A percentile compares a stretch with the other conserved stretches of the same genome.
These are phyloP conservation scores for Archocentrus centrarchus DNA, from an alignment of 2,113 vertebrate species.

Conservation along the genomic window DNA sequence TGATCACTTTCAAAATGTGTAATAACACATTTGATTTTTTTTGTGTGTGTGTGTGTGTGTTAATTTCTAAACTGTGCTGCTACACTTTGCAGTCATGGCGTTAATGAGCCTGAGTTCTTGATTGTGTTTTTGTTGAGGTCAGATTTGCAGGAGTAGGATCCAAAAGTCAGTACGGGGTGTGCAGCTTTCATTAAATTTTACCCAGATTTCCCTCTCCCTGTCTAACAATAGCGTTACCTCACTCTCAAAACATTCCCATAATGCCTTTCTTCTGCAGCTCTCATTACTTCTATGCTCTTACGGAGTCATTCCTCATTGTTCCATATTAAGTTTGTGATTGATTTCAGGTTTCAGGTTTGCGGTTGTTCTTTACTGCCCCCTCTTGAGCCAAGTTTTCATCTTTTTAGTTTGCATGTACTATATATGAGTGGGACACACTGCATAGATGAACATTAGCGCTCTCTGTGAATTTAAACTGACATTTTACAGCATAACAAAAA, in stretches of 20 bases:
- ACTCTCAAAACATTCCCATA: conserved; percentile 63
- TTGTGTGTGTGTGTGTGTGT: conserved; percentile 2
- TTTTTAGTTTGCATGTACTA: neutral
- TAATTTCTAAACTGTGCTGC: neutral
- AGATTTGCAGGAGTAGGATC: conserved; percentile 22
- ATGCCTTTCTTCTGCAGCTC: conserved; percentile 45
- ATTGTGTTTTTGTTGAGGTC: conserved; percentile 33
- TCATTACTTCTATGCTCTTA: conserved; percentile 53
- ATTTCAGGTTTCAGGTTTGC: neutral
- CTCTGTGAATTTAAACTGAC: neutral
- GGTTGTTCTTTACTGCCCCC: neutral
- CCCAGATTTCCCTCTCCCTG: conserved; percentile 28
- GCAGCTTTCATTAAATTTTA: conserved; percentile 29
- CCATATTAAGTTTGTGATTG: conserved; percentile 28
- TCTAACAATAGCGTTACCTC: conserved; percentile 60
- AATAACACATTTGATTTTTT: neutral
- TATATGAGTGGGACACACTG: neutral
- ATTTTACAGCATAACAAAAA: neutral
- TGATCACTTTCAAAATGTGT: neutral
- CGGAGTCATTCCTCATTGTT: conserved; percentile 26
- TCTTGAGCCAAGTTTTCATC: neutral
- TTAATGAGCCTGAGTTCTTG: conserved; percentile 16
- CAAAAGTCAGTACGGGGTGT: conserved; percentile 25
- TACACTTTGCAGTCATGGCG: conserved; percentile 12
- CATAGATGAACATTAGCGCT: neutral